Evolutionary conservation across 2,113 vertebrate genomes (phyloP).

Genomic region (cattle (Bos taurus)): DNA sequence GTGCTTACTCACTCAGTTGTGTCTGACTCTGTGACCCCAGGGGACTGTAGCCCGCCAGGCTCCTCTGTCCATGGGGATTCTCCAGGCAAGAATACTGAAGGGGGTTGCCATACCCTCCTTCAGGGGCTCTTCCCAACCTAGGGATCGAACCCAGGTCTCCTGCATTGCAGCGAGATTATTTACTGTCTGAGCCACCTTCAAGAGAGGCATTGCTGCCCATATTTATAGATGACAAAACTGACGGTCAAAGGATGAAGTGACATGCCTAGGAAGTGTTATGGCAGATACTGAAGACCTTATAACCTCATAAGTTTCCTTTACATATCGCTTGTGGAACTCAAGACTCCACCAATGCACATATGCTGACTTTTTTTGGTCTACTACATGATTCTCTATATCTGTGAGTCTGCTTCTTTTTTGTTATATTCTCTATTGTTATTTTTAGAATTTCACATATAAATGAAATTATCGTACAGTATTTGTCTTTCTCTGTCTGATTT

Average conservation of each 20-base stretch:
- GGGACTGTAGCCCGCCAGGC: not conserved
- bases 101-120: not conserved
- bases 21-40: not conserved
- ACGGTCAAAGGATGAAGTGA: not conserved
- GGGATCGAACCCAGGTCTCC: not conserved
- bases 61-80: not conserved
- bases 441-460: not conserved
- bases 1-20: not conserved
- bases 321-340: not conserved
- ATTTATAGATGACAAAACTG: not conserved
- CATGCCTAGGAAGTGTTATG: not conserved
- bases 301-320: not conserved
- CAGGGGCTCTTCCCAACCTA: not conserved
- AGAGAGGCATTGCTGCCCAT: not conserved
- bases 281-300: not conserved
- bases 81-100: not conserved
- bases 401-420: not conserved
- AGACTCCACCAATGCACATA: not conserved
- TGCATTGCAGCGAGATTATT: not conserved
- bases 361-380: not conserved
- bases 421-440: not conserved
- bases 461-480: not conserved
- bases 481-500: not conserved
- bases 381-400: not conserved
- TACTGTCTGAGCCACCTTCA: not conserved